Base-by-base conservation (phyloP, 2,113 vertebrate species). In the Thamnaconus septentrionalis region DNA sequence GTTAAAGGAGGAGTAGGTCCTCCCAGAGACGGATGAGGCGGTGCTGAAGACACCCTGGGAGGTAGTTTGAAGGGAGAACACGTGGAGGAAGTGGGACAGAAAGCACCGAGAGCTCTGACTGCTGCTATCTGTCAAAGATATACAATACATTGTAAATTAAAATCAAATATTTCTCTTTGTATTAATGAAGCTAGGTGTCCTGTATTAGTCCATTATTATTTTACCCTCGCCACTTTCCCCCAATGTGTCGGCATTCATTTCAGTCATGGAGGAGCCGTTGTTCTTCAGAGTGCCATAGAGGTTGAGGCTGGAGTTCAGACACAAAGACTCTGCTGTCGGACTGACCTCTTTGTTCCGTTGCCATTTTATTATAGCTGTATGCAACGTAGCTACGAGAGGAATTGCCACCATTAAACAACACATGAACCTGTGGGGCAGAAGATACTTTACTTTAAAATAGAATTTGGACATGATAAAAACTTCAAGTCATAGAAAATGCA, bases 61-160 rank as follows among this genome's bases (percentile, higher is more conserved):
- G 42, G 82, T 91, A 9, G 77, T 92, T 81, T 93, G 93, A 50
- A 94, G 81, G 4, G 91, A 93, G 66, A 94, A 87, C 2, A 82
- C 81, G 47, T 80, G 86, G 54, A 95, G 85, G 52, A 66, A 78
- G 0, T 5, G 53, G 44, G 71, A 76, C 73, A 87, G 0, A 4
- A 65, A 59, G 51, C 70, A 61, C 9, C 5, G 11, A 7, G 3
- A 3, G 6, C n/a, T 43, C 12, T 7, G 9, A 0, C 42, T 39
- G 57, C 6, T 55, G 43, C 31, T 59, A 49, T 68, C 76, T 85
- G 7, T 0, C 40, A 64, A 66, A 66, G 43, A 54, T 11, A 66
- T 11, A 5, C 1, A 51, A 48, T 4, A 4, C 41, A 52, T 3
- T 41, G 48, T 31, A 31, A 31, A 31, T 31, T 31, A 31, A 31